Evolutionary conservation across 1,140 invertebrate species (phyloP), one percentile per base, ranked within the genome.

Genomic region (Copidosoma floridanum): DNA sequence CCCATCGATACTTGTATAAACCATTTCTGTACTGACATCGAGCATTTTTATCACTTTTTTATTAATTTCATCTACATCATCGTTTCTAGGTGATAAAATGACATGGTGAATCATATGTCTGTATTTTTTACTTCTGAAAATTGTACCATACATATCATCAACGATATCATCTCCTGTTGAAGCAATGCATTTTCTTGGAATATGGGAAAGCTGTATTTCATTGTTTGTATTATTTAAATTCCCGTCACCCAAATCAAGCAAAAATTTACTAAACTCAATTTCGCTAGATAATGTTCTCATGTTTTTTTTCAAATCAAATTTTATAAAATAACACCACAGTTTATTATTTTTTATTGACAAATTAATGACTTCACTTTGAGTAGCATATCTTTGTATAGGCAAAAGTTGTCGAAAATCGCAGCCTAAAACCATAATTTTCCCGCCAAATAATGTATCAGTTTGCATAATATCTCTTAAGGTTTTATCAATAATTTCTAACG

Each of bases 401-500:
- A 71, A 41, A 16, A 66, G 26, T 61, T 72, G 70, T 12, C 67
- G 12, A 61, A 70, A 67, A 56, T 69, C 66, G 1, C 67, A 66
- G 0, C 61, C 63, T 35, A 68, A 57, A 7, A 73, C 14, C 1
- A 71, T n/a, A 14, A 60, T 40, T 65, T 70, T 66, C 12, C 64
- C 67, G 11, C 70, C 68, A 38, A 71, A 70, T 3, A 51, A 61
- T 26, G 23, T 10, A 55, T 53, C 16, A 27, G 18, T 32, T 41
- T 40, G 51, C 24, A 35, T 53, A 20, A 69, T 40, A 23, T 57
- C 48, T 32, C 58, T 26, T 10, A 69, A 41, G 44, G 53, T 57
- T 40, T 53, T 18, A 57, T 71, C 66, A 14, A 77, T 59, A 41
- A 71, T 67, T 57, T 78, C 62, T 11, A 78, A 53, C 20, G 65